Percentiles rank a stretch among this genome's conserved stretches.
phyloP scores from a whole-genome alignment of 2,888 invertebrate genomes.

The Artemia sinica region DNA sequence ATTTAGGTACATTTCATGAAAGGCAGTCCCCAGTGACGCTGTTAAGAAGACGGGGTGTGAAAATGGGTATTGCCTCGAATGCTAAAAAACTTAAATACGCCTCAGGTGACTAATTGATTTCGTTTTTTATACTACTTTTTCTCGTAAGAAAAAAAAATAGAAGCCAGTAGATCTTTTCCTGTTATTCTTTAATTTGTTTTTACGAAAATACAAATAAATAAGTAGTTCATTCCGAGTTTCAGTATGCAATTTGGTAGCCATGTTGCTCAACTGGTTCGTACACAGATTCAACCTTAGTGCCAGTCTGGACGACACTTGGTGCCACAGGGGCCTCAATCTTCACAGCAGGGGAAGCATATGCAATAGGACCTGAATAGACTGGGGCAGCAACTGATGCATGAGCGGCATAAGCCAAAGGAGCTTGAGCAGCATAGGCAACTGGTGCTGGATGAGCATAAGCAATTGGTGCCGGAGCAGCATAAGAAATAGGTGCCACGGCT shows the following conservation, averaged over 20 bases:
- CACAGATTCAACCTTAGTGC: slow-evolving; percentile 25
- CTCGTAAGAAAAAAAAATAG: no score
- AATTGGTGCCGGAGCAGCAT: slow-evolving; percentile 7
- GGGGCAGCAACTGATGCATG: slow-evolving; percentile 13
- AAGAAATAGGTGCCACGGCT: neutral
- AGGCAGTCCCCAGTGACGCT: no score
- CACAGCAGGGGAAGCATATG: slow-evolving; percentile 13
- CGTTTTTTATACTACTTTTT: no score
- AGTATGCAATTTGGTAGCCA: slow-evolving; percentile 27
- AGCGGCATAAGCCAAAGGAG: slow-evolving; percentile 13
- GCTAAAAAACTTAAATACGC: no score
- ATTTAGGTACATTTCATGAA: no score
- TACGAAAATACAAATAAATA: slow-evolving; percentile 14
- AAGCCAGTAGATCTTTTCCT: no score
- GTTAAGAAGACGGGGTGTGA: no score
- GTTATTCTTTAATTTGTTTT: neutral
- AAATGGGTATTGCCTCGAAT: no score
- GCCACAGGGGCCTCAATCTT: neutral
- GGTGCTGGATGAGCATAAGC: slow-evolving; percentile 15
- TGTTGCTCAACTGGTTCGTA: slow-evolving; percentile 28
- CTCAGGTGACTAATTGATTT: no score
- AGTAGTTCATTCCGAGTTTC: slow-evolving; percentile 7
- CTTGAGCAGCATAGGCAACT: slow-evolving; percentile 13
- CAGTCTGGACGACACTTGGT: slow-evolving; percentile 21
- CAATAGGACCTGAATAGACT: slow-evolving; percentile 3